Evolutionary conservation across 2,888 invertebrate genomes (phyloP), one percentile per base, ranked within the genome.

Genomic region (Agriopis aurantiaria): DNA sequence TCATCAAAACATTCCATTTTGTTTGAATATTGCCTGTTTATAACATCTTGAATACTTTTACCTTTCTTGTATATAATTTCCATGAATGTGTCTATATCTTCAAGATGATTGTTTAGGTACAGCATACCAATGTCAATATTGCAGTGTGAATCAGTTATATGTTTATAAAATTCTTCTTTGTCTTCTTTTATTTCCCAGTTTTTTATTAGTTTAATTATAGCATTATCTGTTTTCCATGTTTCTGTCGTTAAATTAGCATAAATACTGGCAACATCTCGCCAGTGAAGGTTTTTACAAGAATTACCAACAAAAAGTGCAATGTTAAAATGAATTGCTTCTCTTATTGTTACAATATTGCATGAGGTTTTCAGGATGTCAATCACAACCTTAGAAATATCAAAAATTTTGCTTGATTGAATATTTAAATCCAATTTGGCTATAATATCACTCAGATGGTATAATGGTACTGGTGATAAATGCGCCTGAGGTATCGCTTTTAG

Each of bases 381-480:
- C 12, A 90, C 61, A 41, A 75, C 75, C 65, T 81, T 68, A 11
- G 75, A 53, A 43, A 82, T 57, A 59, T 80, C 67, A 43, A 74
- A 63, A 33, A 74, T 67, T 52, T 71, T 43, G 43, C 64, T 65
- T 8, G 66, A 71, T 49, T 68, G 60, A 8, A 76, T 51, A 68
- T 74, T 69, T 58, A 76, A 62, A 33, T 82, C 68, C 17, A 82
- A 65, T 65, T 80, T 74, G n/a, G 84, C 77, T 57, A 93, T 62
- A 11, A 88, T 73, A 68, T 83, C 80, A 62, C 84, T 89, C 8
- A 92, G 33, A 75, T 90, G 84, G 69, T 83, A 92, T 2, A 93
- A 79, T 58, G 93, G 91, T 1, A 93, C 85, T 12, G 94, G 91
- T 7, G 89, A 88, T 90, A 92, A 91, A 74, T 90, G 91, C 0